Conservation (phyloP, 2,113 vertebrate genomes). For the Pedetes capensis region DNA sequence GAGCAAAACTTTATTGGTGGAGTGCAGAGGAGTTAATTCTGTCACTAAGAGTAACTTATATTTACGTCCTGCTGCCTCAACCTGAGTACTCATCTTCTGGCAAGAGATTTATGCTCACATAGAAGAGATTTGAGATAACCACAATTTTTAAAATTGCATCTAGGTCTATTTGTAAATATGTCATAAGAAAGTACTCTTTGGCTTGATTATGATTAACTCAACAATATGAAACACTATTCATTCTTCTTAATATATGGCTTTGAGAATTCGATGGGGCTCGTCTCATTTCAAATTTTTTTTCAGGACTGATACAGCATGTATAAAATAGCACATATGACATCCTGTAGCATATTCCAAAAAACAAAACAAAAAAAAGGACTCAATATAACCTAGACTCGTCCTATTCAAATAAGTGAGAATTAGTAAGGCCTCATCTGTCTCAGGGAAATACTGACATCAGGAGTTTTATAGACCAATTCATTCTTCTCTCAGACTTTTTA, state of each 20-base stretch:
- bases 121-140: background rate
- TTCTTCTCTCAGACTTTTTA: conserved; percentile 34
- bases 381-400: background rate
- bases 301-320: background rate
- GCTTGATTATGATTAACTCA: background rate
- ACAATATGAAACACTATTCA: background rate
- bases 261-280: background rate
- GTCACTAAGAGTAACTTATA: background rate
- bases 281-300: background rate
- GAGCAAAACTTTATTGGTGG: background rate
- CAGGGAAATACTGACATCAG: background rate
- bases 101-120: background rate
- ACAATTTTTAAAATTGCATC: background rate
- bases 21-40: background rate
- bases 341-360: background rate
- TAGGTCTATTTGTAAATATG: background rate
- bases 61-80: background rate
- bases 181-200: background rate
- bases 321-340: background rate
- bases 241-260: background rate
- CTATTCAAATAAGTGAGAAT: background rate
- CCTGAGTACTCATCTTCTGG: background rate
- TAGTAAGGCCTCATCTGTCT: background rate
- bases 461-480: conserved; percentile 38
- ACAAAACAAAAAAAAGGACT: background rate